Percentiles rank a stretch among this genome's conserved stretches.
Conservation (phyloP, 2,797 vertebrate genomes). For the Lates japonicus region DNA sequence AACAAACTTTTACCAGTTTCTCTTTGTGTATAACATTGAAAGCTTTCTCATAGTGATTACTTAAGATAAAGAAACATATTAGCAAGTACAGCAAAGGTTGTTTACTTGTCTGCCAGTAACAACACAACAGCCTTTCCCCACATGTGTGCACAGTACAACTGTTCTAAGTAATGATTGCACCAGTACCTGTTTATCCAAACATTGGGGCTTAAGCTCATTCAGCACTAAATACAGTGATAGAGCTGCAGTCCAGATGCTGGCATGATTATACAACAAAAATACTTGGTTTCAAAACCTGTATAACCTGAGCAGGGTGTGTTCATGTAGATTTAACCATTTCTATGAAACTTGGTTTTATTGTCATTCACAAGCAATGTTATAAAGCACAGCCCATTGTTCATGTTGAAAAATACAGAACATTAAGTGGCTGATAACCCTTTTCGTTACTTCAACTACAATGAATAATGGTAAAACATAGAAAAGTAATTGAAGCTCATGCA, state of each 20-base stretch:
- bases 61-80: no score
- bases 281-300: background rate
- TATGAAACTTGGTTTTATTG: background rate
- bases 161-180: no score
- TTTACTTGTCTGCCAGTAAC: no score
- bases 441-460: background rate
- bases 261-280: background rate
- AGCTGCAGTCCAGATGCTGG: no score
- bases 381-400: background rate
- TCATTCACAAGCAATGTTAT: background rate
- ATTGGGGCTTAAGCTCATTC: no score
- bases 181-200: no score
- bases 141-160: no score
- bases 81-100: no score
- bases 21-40: no score
- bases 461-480: background rate
- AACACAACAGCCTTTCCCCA: no score
- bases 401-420: background rate
- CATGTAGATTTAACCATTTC: background rate
- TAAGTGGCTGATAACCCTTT: background rate
- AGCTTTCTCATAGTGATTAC: no score
- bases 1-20: no score
- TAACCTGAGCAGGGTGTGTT: background rate
- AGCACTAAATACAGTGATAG: background rate
- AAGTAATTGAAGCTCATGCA: background rate